A percentile compares a stretch with the other conserved stretches of the same genome.
Evolutionary conservation across 2,888 invertebrate genomes (phyloP).

Genomic region (Incurvaria masculella): DNA sequence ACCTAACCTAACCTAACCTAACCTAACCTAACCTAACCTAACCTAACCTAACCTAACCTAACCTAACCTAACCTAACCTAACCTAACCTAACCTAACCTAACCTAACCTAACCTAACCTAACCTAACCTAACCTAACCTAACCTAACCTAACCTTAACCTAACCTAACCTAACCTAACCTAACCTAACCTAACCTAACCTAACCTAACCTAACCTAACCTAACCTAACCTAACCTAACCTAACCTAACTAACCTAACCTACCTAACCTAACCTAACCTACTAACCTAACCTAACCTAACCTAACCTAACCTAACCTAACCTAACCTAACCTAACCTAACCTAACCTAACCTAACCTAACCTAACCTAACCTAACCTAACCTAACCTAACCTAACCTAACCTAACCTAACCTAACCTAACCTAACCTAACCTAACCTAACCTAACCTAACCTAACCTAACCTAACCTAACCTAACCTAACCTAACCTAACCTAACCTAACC

Average conservation of each 20-base stretch:
- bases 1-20: constrained; percentile 12
- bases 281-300: not conserved
- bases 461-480: not conserved
- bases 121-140: constrained; percentile 7
- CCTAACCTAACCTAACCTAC: constrained; percentile 2
- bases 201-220: too few relatives aligned
- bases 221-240: too few relatives aligned
- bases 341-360: not conserved
- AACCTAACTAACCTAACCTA: too few relatives aligned
- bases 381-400: not conserved
- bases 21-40: constrained; percentile 7
- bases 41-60: constrained; percentile 5
- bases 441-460: not conserved
- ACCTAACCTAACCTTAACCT: not conserved
- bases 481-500: not conserved
- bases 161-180: too few relatives aligned
- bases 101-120: constrained; percentile 8
- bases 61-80: constrained; percentile 9
- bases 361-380: not conserved
- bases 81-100: constrained; percentile 10
- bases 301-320: not conserved
- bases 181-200: too few relatives aligned
- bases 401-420: not conserved
- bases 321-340: not conserved
- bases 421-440: not conserved